A percentile compares a stretch with the other conserved stretches of the same genome.
These are phyloP conservation scores for Pardalotus punctatus DNA, from an alignment of 2,113 vertebrate genomes.

Conservation along the genomic window DNA sequence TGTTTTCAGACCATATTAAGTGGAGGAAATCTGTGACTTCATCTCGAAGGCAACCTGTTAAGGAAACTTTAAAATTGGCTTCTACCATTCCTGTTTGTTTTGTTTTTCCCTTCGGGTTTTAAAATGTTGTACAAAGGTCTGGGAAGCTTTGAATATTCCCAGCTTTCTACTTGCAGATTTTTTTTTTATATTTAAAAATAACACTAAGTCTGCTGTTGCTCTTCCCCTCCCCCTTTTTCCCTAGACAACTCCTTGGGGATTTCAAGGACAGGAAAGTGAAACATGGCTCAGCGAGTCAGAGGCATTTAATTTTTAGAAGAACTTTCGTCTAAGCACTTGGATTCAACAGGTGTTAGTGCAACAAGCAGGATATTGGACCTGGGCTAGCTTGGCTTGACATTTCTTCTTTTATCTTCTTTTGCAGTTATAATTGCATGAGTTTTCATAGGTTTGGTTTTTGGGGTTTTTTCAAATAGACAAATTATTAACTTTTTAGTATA, in stretches of 20 bases:
- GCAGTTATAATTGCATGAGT: background rate
- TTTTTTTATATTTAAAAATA: slow-evolving; percentile 35
- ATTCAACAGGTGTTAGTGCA: background rate
- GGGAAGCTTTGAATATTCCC: background rate
- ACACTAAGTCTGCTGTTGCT: background rate
- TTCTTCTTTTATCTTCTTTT: background rate
- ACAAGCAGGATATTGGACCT: background rate
- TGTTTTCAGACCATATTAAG: background rate
- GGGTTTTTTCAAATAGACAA: background rate
- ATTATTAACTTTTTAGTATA: background rate
- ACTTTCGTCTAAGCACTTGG: background rate
- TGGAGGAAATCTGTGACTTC: slow-evolving; percentile 14
- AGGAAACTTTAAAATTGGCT: slow-evolving; percentile 22
- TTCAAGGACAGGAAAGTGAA: slow-evolving; percentile 21
- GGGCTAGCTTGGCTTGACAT: background rate
- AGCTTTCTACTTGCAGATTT: background rate
- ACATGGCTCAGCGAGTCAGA: background rate
- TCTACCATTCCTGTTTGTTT: background rate
- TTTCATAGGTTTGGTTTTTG: background rate
- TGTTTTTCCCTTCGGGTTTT: slow-evolving; percentile 26
- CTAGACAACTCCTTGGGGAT: background rate
- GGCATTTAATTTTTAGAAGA: background rate
- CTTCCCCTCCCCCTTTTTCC: background rate
- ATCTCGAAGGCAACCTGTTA: background rate
- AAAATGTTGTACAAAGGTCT: background rate